These are phyloP conservation scores for Chrysomela aeneicollis DNA, from an alignment of 2,888 invertebrate genomes.

Conservation along the genomic window DNA sequence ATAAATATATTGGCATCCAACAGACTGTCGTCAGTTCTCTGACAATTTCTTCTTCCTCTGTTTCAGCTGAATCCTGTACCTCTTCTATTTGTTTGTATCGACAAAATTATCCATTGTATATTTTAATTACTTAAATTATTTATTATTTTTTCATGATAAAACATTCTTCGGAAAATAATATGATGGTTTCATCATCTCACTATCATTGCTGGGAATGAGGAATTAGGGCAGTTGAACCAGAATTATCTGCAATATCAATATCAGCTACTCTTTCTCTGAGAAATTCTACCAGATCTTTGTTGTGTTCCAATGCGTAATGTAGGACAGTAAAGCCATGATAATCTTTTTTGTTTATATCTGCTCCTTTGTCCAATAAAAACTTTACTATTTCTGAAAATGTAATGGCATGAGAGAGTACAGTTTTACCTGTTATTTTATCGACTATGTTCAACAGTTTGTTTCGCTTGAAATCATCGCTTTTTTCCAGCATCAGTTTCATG, in stretches of 20 bases:
- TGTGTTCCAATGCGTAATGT: constrained; percentile 1
- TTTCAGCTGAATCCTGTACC: not conserved
- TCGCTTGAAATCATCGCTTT: not conserved
- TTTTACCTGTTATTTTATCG: not conserved
- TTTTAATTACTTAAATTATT: no score
- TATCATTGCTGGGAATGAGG: not conserved
- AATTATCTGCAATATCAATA: not conserved
- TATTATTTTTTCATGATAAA: no score
- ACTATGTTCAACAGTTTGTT: no score
- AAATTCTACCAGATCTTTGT: not conserved
- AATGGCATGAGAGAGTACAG: not conserved
- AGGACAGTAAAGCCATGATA: constrained; percentile 2
- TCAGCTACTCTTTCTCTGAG: constrained; percentile 1
- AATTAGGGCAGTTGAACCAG: constrained; percentile 8
- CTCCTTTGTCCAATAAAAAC: constrained; percentile 9
- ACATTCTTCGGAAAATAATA: no score
- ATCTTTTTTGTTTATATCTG: not conserved
- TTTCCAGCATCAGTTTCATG: constrained; percentile 4
- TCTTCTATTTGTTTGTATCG: not conserved
- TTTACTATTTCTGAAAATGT: not conserved
- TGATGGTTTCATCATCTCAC: no score
- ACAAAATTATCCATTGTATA: no score
- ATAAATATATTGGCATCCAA: no score
- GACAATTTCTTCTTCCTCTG: not conserved
- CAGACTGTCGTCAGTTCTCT: not conserved